Percentiles rank a stretch among this genome's conserved stretches.
These are phyloP conservation scores for Heterocephalus glaber DNA, from an alignment of 2,113 vertebrate species.

Conservation along the genomic window DNA sequence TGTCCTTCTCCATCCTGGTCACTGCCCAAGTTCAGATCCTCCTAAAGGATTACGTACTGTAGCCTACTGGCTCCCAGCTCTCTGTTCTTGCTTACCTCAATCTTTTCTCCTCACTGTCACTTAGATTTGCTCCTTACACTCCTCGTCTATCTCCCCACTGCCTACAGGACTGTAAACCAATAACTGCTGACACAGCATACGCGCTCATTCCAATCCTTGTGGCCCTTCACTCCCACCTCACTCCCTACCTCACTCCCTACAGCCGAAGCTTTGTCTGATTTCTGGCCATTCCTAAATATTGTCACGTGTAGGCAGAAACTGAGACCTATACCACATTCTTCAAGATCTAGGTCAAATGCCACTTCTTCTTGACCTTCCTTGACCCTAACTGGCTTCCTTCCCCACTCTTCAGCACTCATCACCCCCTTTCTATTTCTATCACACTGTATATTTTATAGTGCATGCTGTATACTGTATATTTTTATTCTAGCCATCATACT, in stretches of 20 bases:
- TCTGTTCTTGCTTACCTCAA: background rate
- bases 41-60: background rate
- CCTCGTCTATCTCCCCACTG: background rate
- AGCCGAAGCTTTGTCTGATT: background rate
- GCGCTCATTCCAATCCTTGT: background rate
- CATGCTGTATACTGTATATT: no score
- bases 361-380: background rate
- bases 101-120: background rate
- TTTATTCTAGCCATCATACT: background rate
- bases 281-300: background rate
- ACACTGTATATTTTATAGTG: background rate
- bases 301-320: background rate
- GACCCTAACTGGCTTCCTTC: background rate
- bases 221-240: rapidly evolving
- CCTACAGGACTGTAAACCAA: background rate
- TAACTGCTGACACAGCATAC: background rate
- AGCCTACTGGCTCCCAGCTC: background rate
- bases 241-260: background rate
- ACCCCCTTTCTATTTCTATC: background rate
- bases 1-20: background rate
- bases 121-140: background rate
- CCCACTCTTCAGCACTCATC: background rate
- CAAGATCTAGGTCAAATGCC: background rate
- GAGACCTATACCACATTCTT: background rate
- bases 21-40: background rate